These are phyloP conservation scores for Tragelaphus buxtoni DNA, from an alignment of 2,113 vertebrate species.

Conservation along the genomic window DNA sequence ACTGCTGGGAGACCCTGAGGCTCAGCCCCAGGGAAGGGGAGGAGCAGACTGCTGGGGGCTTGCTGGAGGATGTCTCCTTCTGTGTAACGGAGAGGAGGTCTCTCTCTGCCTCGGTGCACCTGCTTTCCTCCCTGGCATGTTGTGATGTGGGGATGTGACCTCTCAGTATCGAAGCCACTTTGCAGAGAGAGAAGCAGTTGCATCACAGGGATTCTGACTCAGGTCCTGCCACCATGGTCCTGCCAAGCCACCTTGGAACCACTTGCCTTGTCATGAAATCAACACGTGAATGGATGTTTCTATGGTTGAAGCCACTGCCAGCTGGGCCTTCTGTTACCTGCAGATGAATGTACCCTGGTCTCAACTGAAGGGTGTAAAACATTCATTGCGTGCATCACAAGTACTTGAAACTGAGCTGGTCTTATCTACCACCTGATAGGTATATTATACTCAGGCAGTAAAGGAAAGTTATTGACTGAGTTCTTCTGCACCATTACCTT, in stretches of 20 bases:
- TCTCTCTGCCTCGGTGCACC: fast-evolving
- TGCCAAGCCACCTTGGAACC: neutral
- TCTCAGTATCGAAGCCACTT: neutral
- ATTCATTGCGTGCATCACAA: fast-evolving
- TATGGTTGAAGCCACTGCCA: too few species aligned
- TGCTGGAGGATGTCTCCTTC: neutral
- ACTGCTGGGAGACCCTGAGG: neutral
- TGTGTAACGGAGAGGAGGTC: neutral
- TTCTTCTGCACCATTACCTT: neutral
- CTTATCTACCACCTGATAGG: too few species aligned
- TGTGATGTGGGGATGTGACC: neutral
- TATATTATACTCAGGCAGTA: neutral
- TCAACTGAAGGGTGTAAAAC: fast-evolving
- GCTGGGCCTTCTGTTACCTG: neutral
- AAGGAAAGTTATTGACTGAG: too few species aligned
- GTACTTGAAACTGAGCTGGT: too few species aligned
- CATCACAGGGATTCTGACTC: neutral
- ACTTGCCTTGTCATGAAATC: too few species aligned
- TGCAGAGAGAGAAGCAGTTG: neutral
- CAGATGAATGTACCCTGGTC: neutral
- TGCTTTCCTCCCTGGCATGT: neutral
- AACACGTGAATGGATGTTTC: fast-evolving
- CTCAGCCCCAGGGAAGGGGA: neutral
- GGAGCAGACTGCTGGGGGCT: neutral
- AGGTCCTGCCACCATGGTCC: neutral